phyloP scores from a whole-genome alignment of 2,888 invertebrate species.

The Zeuzera pyrina region DNA sequence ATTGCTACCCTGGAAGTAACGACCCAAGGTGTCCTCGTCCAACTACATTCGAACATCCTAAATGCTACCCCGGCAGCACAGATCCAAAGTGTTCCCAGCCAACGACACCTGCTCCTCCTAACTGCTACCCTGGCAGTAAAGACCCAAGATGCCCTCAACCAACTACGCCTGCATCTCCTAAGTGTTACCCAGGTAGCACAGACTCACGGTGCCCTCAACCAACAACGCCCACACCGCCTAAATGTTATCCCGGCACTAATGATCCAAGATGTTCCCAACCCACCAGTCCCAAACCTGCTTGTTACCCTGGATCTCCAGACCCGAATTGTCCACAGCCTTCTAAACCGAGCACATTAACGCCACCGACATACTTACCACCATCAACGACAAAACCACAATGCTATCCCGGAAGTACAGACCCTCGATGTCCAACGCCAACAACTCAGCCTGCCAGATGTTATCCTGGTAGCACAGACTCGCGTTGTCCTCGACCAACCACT shows the following conservation, averaged over 20 bases:
- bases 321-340: conserved; percentile 16
- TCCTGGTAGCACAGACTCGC: conserved; percentile 30
- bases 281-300: conserved; percentile 19
- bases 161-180: conserved; percentile 15
- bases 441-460: conserved; percentile 16
- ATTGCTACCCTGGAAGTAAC: conserved; percentile 20
- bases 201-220: conserved; percentile 21
- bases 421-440: conserved; percentile 22
- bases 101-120: conserved; percentile 17
- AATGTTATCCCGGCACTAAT: conserved; percentile 22
- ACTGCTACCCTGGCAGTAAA: conserved; percentile 22
- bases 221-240: conserved; percentile 16
- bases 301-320: conserved; percentile 14
- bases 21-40: conserved; percentile 19
- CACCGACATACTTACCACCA: conserved; percentile 5
- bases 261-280: conserved; percentile 21
- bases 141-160: conserved; percentile 20
- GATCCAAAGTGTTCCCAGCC: conserved; percentile 28
- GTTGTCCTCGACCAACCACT: conserved; percentile 26
- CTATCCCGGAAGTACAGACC: conserved; percentile 27
- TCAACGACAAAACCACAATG: conserved; percentile 20
- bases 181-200: conserved; percentile 23
- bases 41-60: conserved; percentile 15
- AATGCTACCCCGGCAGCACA: conserved; percentile 32
- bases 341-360: conserved; percentile 11